Conservation (phyloP, 2,113 vertebrate genomes). For the Siphamia tubifer region DNA sequence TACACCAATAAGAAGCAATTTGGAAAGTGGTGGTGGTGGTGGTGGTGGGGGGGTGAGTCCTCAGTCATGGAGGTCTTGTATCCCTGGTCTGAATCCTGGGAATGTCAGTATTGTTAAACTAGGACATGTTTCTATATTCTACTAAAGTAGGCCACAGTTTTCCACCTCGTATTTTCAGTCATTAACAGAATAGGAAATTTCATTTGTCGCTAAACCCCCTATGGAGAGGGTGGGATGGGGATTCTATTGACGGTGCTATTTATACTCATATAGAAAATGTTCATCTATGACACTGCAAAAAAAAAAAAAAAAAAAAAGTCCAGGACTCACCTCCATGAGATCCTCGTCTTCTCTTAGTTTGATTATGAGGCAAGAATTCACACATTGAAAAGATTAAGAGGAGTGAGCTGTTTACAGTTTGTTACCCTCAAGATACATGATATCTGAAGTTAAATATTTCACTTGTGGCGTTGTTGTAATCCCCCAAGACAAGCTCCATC, state of each 20-base stretch:
- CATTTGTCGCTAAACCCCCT: neutral
- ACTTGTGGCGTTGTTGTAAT: neutral
- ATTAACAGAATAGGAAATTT: neutral
- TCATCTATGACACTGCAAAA: neutral
- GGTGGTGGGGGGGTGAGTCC: no score
- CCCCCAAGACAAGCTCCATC: neutral
- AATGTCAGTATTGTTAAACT: neutral
- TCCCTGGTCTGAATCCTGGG: neutral
- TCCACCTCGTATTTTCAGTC: constrained; percentile 2
- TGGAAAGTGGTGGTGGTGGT: no score
- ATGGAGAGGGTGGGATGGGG: neutral
- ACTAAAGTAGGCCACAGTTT: constrained; percentile 10
- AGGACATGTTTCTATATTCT: neutral
- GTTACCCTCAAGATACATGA: neutral
- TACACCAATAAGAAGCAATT: neutral
- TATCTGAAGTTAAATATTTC: neutral
- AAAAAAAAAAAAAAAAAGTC: neutral
- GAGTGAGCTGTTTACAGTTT: neutral
- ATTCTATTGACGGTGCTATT: neutral
- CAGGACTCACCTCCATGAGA: neutral
- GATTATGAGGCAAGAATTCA: neutral
- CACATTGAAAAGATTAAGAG: neutral
- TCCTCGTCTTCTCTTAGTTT: neutral
- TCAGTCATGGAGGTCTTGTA: neutral
- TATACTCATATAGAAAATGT: neutral